Evolutionary conservation across 2,113 vertebrate genomes (phyloP).

Genomic region (Stigmatopora nigra): DNA sequence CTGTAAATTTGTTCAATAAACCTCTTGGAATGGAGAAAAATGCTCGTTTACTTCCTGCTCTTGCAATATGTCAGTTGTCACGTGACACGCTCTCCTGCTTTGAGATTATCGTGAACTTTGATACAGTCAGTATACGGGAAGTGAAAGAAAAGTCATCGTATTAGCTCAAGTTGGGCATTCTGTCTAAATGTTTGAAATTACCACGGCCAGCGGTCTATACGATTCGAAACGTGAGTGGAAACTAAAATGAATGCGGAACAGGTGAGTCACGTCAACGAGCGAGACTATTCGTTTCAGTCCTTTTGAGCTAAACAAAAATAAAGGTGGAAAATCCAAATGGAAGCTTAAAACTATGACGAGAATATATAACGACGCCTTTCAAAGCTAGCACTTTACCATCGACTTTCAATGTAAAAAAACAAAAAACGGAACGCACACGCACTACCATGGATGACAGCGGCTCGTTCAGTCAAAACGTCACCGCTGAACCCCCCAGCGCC

Average conservation of each 20-base stretch:
- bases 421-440: conserved; percentile 22
- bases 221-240: background rate
- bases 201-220: too few species aligned
- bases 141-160: background rate
- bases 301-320: background rate
- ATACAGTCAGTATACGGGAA: conserved; percentile 38
- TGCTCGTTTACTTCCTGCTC: conserved; percentile 35
- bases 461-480: conserved; percentile 20
- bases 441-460: conserved; percentile 19
- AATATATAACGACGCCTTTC: too few species aligned
- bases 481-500: conserved; percentile 26
- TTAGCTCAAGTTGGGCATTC: background rate
- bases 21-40: background rate
- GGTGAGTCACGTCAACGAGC: conserved; percentile 1
- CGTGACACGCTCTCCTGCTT: conserved; percentile 32
- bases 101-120: conserved; percentile 60
- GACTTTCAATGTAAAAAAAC: too few species aligned
- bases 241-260: background rate
- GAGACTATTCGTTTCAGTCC: background rate
- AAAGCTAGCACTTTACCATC: too few species aligned
- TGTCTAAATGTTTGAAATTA: background rate
- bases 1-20: background rate
- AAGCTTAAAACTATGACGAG: background rate
- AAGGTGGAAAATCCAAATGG: background rate
- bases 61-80: conserved; percentile 36